A percentile compares a stretch with the other conserved stretches of the same genome.
Conservation (phyloP, 2,797 vertebrate genomes). For the Tokudaia muenninki region DNA sequence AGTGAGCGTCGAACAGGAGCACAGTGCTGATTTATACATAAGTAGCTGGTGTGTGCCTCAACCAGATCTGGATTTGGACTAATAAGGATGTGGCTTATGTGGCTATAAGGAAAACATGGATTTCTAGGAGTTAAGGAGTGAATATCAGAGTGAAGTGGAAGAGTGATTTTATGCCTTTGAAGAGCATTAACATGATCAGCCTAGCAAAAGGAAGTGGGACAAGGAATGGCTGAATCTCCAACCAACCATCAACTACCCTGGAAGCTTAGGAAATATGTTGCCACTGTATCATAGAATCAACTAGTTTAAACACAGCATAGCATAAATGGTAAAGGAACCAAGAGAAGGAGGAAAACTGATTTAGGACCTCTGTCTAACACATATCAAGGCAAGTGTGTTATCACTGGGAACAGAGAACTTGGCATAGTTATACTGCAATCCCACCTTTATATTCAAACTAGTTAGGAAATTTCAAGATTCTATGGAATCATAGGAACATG, state of each 20-base stretch:
- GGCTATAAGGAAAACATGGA: neutral
- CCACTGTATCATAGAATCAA: neutral
- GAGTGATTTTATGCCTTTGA: rapidly evolving
- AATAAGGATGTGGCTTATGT: neutral
- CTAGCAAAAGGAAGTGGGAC: rapidly evolving
- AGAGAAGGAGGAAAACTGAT: neutral
- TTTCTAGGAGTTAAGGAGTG: neutral
- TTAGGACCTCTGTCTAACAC: neutral
- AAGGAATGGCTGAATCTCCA: neutral
- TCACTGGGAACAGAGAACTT: rapidly evolving
- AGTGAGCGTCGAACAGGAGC: neutral
- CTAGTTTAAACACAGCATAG: too few relatives aligned
- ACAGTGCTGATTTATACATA: slow-evolving; percentile 26
- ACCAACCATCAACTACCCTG: neutral
- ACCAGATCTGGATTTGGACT: neutral
- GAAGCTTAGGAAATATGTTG: neutral
- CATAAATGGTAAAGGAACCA: neutral
- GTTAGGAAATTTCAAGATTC: neutral
- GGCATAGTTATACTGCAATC: neutral
- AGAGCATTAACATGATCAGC: neutral
- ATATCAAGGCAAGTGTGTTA: neutral
- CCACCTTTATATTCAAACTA: neutral
- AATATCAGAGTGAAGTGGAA: neutral
- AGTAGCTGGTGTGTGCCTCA: slow-evolving; percentile 38
- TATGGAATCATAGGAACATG: neutral